Conservation (phyloP, 1,140 invertebrate genomes). For the Luehdorfia chinensis region DNA sequence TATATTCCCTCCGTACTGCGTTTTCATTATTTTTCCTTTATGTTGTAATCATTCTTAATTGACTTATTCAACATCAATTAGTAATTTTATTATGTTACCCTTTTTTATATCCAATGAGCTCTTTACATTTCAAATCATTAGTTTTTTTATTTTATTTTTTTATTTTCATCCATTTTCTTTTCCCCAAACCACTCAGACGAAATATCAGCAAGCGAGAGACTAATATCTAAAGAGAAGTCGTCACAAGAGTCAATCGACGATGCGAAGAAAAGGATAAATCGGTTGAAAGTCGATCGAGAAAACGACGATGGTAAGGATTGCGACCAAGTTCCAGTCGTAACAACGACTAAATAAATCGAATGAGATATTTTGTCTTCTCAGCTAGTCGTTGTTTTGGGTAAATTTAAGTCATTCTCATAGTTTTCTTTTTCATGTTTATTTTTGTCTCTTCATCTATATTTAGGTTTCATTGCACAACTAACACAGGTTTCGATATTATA, state of each 20-base stretch:
- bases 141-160: conserved; percentile 29
- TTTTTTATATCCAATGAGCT: no score
- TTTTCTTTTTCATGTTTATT: conserved; percentile 21
- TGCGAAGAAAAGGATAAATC: conserved; percentile 64
- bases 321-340: not conserved
- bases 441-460: conserved; percentile 8
- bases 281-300: conserved; percentile 68
- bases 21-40: no score
- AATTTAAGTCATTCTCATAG: no score
- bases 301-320: conserved; percentile 66
- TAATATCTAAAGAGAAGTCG: conserved; percentile 54
- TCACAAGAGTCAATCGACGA: conserved; percentile 63
- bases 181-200: conserved; percentile 36
- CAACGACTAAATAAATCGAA: not conserved
- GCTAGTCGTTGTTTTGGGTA: no score
- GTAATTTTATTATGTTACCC: no score
- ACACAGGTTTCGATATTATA: not conserved
- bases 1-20: no score
- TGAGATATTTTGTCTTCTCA: conserved; percentile 12
- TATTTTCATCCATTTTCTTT: conserved; percentile 32
- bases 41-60: no score
- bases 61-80: no score
- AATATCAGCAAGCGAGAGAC: conserved; percentile 47
- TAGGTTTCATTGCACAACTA: not conserved
- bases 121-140: conserved; percentile 22